A percentile compares a stretch with the other conserved stretches of the same genome.
phyloP scores from a whole-genome alignment of 2,888 invertebrate genomes.

The Agrochola lychnidis region DNA sequence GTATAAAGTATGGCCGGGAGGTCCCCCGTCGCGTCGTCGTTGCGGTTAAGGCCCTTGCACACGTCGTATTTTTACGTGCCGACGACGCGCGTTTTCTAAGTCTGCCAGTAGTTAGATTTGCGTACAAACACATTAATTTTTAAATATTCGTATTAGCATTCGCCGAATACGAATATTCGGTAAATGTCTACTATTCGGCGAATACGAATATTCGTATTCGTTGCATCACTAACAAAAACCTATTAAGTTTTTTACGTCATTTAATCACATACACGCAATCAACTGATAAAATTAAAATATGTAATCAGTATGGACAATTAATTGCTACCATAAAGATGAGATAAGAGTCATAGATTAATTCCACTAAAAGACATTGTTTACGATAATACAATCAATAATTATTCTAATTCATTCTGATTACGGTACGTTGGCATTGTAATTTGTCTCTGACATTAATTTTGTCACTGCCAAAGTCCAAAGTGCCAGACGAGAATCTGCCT shows the following conservation, averaged over 20 bases:
- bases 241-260: conserved; percentile 1
- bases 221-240: conserved; percentile 4
- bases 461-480: neutral
- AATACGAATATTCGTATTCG: too few species aligned
- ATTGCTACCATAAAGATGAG: conserved; percentile 27
- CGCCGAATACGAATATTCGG: too few species aligned
- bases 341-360: conserved; percentile 1
- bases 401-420: conserved; percentile 26
- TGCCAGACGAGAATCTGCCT: neutral
- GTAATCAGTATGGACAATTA: conserved; percentile 40
- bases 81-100: too few species aligned
- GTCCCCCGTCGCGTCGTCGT: too few species aligned
- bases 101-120: too few species aligned
- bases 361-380: neutral
- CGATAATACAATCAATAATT: neutral
- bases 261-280: conserved; percentile 6
- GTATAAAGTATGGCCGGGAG: too few species aligned
- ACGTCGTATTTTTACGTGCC: too few species aligned
- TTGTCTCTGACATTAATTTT: neutral
- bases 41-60: too few species aligned
- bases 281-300: conserved; percentile 3
- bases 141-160: too few species aligned
- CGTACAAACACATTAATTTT: too few species aligned
- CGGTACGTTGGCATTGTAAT: neutral
- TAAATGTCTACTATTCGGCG: too few species aligned